A percentile compares a stretch with the other conserved stretches of the same genome.
Evolutionary conservation across 2,113 vertebrate genomes (phyloP).

Genomic region (Turdus rufiventris): DNA sequence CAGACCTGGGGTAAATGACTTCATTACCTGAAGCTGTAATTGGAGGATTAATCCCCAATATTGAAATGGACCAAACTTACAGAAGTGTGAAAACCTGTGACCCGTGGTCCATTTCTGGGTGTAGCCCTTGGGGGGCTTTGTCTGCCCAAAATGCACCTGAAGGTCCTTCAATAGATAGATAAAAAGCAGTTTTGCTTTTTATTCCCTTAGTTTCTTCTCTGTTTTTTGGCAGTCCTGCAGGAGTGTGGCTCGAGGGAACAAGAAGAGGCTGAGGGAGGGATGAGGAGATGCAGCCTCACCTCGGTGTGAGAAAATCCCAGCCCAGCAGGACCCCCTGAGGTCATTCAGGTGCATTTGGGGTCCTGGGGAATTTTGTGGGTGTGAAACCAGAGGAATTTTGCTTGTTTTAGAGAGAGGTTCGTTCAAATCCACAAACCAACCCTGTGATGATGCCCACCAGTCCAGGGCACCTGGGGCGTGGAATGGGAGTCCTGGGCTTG

Average conservation of each 20-base stretch:
- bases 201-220: background rate
- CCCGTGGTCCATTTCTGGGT: background rate
- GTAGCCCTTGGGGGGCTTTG: background rate
- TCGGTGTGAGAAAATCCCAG: accelerated
- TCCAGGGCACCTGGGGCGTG: accelerated
- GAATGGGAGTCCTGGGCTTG: accelerated
- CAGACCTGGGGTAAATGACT: background rate
- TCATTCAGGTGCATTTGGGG: accelerated
- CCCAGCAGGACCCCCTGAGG: background rate
- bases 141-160: background rate
- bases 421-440: background rate
- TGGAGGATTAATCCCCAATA: background rate
- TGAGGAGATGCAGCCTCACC: background rate
- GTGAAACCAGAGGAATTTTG: background rate
- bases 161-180: background rate
- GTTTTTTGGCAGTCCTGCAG: background rate
- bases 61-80: background rate
- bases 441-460: background rate
- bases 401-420: background rate
- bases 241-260: background rate
- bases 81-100: background rate
- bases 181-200: background rate
- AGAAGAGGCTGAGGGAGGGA: background rate
- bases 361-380: background rate
- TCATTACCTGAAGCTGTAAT: background rate